A percentile compares a stretch with the other conserved stretches of the same genome.
phyloP scores from a whole-genome alignment of 2,888 invertebrate species.

The Tanytarsus gracilentus region DNA sequence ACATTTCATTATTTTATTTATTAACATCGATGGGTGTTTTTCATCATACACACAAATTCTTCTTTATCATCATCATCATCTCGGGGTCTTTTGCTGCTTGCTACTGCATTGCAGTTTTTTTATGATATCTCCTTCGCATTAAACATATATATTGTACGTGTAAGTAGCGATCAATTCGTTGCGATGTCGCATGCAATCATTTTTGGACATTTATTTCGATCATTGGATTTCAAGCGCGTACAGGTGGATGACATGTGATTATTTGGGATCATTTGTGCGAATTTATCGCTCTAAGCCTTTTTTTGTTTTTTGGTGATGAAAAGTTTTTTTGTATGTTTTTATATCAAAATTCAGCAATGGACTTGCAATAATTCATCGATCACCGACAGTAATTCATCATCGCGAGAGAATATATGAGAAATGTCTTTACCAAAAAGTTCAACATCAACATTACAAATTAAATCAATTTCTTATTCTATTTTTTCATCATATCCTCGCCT shows the following conservation, averaged over 20 bases:
- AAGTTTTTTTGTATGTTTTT: too few species aligned
- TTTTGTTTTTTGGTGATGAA: too few species aligned
- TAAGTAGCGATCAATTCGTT: not conserved
- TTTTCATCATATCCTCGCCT: not conserved
- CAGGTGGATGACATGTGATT: too few species aligned
- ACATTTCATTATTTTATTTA: conserved; percentile 29
- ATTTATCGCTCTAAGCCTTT: too few species aligned
- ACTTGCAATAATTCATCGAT: too few species aligned
- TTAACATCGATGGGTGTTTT: conserved; percentile 29
- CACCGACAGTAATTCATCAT: not conserved
- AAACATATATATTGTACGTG: conserved; percentile 18
- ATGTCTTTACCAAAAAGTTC: not conserved
- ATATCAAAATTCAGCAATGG: too few species aligned
- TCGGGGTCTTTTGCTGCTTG: not conserved
- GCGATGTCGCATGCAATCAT: conserved; percentile 7
- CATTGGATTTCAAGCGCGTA: too few species aligned
- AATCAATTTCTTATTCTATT: not conserved
- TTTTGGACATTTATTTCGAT: conserved; percentile 29
- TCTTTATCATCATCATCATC: not conserved
- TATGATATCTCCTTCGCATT: not conserved
- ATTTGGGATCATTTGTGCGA: too few species aligned
- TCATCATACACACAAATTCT: conserved; percentile 25
- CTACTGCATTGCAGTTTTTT: not conserved
- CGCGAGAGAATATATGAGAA: not conserved
- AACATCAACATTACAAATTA: not conserved